These are phyloP conservation scores for Neelides folsomi DNA, from an alignment of 2,888 invertebrate genomes.

Conservation along the genomic window DNA sequence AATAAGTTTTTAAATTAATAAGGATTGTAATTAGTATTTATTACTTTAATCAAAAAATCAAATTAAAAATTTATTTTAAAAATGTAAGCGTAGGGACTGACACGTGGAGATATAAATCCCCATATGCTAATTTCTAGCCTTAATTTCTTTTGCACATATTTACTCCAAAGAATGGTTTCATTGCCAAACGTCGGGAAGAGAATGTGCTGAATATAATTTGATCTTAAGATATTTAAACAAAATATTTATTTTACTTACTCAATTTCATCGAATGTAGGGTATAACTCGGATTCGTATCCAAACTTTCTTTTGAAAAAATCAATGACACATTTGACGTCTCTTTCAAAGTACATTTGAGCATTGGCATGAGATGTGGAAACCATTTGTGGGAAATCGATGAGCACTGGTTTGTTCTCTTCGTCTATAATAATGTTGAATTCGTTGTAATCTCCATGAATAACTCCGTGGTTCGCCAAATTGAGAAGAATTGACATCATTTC, in stretches of 20 bases:
- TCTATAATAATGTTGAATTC: slow-evolving; percentile 94
- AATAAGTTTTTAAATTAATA: slow-evolving; percentile 15
- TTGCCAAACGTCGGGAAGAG: slow-evolving; percentile 9
- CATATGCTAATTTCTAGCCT: slow-evolving; percentile 12
- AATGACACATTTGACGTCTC: slow-evolving; percentile 84
- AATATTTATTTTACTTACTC: slow-evolving; percentile 37
- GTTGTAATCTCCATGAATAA: slow-evolving; percentile 98
- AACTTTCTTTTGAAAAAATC: slow-evolving; percentile 84
- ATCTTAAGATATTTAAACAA: background rate
- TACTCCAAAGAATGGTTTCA: slow-evolving; percentile 9
- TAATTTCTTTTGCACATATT: slow-evolving; percentile 12
- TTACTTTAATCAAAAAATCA: too few species aligned
- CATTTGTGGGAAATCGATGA: slow-evolving; percentile 99
- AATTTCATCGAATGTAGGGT: slow-evolving; percentile 60
- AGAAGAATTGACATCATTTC: slow-evolving; percentile 88
- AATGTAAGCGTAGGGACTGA: slow-evolving; percentile 11
- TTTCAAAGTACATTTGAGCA: slow-evolving; percentile 80
- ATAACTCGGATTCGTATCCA: slow-evolving; percentile 69
- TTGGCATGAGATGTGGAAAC: slow-evolving; percentile 84
- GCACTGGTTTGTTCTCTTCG: slow-evolving; percentile 60
- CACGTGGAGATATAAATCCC: slow-evolving; percentile 2
- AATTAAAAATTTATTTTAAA: background rate
- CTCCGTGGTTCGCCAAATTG: slow-evolving; percentile 78
- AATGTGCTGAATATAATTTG: slow-evolving; percentile 3
- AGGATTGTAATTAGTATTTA: too few species aligned